Percentiles rank a stretch among this genome's conserved stretches.
phyloP scores from a whole-genome alignment of 1,140 invertebrate genomes.

The Ctenoplectra terminalis region DNA sequence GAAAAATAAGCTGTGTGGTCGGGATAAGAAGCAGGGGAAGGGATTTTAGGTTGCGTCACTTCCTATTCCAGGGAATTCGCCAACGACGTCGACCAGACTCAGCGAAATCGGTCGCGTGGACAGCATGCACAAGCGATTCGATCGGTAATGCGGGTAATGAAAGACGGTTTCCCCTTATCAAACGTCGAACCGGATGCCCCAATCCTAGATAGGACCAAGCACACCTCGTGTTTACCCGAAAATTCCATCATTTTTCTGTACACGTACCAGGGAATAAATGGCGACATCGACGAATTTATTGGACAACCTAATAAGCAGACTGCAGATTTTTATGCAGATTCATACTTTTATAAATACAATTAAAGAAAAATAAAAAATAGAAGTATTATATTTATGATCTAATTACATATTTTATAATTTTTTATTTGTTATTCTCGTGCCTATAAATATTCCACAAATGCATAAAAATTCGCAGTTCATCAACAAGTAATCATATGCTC shows the following conservation, averaged over 20 bases:
- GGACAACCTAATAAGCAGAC: not conserved
- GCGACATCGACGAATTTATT: not conserved
- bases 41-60: constrained; percentile 38
- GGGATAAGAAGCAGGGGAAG: not conserved
- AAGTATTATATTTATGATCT: too few species aligned
- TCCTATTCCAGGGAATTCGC: constrained; percentile 44
- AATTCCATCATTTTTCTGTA: not conserved
- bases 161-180: constrained; percentile 44
- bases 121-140: constrained; percentile 43
- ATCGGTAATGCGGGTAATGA: constrained; percentile 51
- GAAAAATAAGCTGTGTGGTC: constrained; percentile 8
- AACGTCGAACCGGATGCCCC: constrained; percentile 7
- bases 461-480: too few species aligned
- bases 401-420: too few species aligned
- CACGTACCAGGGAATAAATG: not conserved
- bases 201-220: not conserved
- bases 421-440: too few species aligned
- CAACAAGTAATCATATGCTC: too few species aligned
- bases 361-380: too few species aligned
- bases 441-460: too few species aligned
- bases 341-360: too few species aligned
- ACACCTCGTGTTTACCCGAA: not conserved
- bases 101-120: constrained; percentile 60
- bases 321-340: not conserved
- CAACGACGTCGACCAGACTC: constrained; percentile 53